Evolutionary conservation across 2,113 vertebrate genomes (phyloP).

Genomic region (Gymnarchus niloticus): DNA sequence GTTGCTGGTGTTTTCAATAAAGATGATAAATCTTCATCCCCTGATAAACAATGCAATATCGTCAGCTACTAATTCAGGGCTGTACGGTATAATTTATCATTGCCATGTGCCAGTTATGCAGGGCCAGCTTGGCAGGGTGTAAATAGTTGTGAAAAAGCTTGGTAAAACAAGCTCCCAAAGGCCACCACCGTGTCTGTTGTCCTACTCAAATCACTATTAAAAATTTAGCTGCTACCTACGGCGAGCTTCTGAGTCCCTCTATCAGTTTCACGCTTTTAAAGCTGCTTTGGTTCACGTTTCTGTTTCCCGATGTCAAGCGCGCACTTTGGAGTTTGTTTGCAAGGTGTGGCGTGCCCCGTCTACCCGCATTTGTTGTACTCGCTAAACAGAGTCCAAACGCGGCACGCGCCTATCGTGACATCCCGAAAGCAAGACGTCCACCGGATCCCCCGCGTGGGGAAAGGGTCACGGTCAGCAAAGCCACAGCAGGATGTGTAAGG

Average conservation of each 20-base stretch:
- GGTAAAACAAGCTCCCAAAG: neutral
- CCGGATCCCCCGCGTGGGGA: neutral
- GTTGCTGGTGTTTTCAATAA: neutral
- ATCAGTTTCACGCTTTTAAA: neutral
- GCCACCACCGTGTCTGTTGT: neutral
- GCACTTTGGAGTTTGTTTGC: neutral
- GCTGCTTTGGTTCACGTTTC: neutral
- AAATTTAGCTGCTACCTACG: neutral
- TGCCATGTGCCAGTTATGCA: neutral
- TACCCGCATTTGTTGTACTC: too few relatives aligned
- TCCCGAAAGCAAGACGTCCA: neutral
- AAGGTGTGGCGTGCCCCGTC: too few relatives aligned
- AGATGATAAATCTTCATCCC: neutral
- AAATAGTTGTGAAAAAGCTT: neutral
- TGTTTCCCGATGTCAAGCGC: neutral
- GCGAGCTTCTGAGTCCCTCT: neutral
- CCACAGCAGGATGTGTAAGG: neutral
- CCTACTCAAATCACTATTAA: neutral
- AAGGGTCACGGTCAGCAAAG: neutral
- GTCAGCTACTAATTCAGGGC: neutral
- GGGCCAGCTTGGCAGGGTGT: neutral
- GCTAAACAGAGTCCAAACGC: too few relatives aligned
- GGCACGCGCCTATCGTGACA: too few relatives aligned
- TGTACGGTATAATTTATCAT: neutral
- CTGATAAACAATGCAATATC: neutral